Base-by-base conservation (phyloP, 2,888 invertebrate species). In the Mamestra brassicae region DNA sequence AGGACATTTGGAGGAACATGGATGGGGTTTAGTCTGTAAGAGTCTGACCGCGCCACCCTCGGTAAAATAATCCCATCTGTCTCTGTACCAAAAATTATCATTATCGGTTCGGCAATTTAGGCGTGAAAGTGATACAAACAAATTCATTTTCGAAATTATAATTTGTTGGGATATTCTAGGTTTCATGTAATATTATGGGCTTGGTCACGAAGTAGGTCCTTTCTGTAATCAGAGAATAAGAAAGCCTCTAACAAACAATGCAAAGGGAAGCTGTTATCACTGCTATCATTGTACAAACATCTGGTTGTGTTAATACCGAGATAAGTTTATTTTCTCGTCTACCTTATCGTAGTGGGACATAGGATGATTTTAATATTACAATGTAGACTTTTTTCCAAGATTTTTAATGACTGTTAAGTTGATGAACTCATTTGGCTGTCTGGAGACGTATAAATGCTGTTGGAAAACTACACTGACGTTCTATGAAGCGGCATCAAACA, bases 301-400 rank as follows among this genome's bases (percentile, higher is more conserved):
- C 4, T 62, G 36, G 36, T 17, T 65, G 64, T 65, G 15, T 64
- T 55, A 71, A 78, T 74, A 79, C n/a, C n/a, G 10, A 62, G 78
- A 75, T 78, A 74, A 72, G 38, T 63, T 42, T 65, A 71, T 83
- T 80, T 50, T 76, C 61, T 74, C 34, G 17, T 50, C 58, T 42
- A n/a, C n/a, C 17, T 64, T 71, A 78, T 75, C 71, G 63, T 60
- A 38, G 8, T 74, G 45, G 52, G 15, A 69, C 64, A 61, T 54
- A 50, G 58, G 15, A 60, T 67, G 13, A 64, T 38, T 71, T 60
- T 64, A 8, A 52, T 66, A 71, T 42, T 13, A 17, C 15, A 26
- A 58, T 34, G 34, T 50, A 13, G 17, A 65, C 58, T 42, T 57
- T 26, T 50, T 69, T 38, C 26, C 63, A 34, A 50, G 42, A 42